Evolutionary conservation across 1,140 invertebrate species (phyloP), one percentile per base, ranked within the genome.

Genomic region (Mamestra configurata): DNA sequence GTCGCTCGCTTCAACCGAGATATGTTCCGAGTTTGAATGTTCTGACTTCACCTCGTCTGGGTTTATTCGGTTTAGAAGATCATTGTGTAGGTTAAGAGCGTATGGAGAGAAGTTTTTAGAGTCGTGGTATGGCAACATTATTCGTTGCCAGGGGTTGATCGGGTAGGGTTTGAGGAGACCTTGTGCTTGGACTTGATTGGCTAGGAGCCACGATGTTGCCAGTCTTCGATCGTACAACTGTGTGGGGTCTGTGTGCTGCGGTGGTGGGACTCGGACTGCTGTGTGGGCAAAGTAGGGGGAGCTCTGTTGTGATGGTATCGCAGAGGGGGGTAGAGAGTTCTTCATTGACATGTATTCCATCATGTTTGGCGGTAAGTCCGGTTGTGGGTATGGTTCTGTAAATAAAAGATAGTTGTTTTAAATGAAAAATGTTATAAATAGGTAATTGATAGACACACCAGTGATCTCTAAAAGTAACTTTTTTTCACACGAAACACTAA

Each of bases 1-100:
- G 49, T 96, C 96, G 71, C 96, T 96, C 1, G 96, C 95, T 66
- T 95, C 95, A n/a, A 96, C 95, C 0, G 96, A 94, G 4, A 93
- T 92, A 31, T 92, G 92, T 82, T 95, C 93, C 0, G 93, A 94
- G 55, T 86, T 89, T 72, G 93, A 94, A 59, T 86, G 88, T 72
- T 95, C 93, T 6, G 93, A 95, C 86, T 95, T 95, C 0, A 92
- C 90, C 83, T 95, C 93, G 27, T 95, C 93, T 4, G 89, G 82
- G 22, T 92, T 89, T 27, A 93, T 93, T 85, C 89, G 88, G 72
- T 86, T 93, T 18, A 93, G 73, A 0, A 92, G 84, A 49, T 95
- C 92, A 51, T 83, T 90, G 64, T 93, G 90, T 35, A 94, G 80
- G 55, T 85, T 92, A 1, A 93, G 81, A 6, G 92, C 90, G 70